A percentile compares a stretch with the other conserved stretches of the same genome.
phyloP scores from a whole-genome alignment of 2,888 invertebrate species.

The Macrophya alboannulata region DNA sequence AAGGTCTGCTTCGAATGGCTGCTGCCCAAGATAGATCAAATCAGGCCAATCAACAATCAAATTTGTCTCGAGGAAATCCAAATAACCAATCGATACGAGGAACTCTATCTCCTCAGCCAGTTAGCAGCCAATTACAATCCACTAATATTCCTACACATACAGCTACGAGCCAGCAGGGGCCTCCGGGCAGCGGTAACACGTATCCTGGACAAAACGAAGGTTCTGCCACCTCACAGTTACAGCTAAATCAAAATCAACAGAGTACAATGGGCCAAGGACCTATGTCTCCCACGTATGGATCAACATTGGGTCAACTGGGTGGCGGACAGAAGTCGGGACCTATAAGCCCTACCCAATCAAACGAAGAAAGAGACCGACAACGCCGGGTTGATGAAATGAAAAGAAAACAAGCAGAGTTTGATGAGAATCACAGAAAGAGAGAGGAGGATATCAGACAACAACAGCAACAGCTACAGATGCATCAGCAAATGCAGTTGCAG shows the following conservation, averaged over 20 bases:
- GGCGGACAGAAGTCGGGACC: slow-evolving; percentile 69
- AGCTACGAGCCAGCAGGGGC: slow-evolving; percentile 71
- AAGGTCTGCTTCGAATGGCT: slow-evolving; percentile 81
- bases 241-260: slow-evolving; percentile 66
- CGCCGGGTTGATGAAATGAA: slow-evolving; percentile 83
- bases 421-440: slow-evolving; percentile 81
- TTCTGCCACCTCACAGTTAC: slow-evolving; percentile 63
- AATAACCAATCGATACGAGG: slow-evolving; percentile 74
- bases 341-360: slow-evolving; percentile 66
- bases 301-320: slow-evolving; percentile 67
- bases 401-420: slow-evolving; percentile 81
- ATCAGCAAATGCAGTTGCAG: slow-evolving; percentile 74
- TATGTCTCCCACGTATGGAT: slow-evolving; percentile 67
- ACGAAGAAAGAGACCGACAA: slow-evolving; percentile 80
- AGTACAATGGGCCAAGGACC: slow-evolving; percentile 62
- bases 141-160: slow-evolving; percentile 75
- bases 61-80: slow-evolving; percentile 68
- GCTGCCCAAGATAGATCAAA: slow-evolving; percentile 73
- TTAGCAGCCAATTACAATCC: slow-evolving; percentile 75
- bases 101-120: slow-evolving; percentile 75
- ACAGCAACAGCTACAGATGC: slow-evolving; percentile 79
- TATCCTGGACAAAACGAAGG: slow-evolving; percentile 67
- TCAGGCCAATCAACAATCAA: slow-evolving; percentile 71
- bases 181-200: slow-evolving; percentile 63
- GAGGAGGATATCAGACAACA: slow-evolving; percentile 80